Evolutionary conservation across 2,888 invertebrate genomes (phyloP).

Genomic region (Chrysotoxum bicinctum): DNA sequence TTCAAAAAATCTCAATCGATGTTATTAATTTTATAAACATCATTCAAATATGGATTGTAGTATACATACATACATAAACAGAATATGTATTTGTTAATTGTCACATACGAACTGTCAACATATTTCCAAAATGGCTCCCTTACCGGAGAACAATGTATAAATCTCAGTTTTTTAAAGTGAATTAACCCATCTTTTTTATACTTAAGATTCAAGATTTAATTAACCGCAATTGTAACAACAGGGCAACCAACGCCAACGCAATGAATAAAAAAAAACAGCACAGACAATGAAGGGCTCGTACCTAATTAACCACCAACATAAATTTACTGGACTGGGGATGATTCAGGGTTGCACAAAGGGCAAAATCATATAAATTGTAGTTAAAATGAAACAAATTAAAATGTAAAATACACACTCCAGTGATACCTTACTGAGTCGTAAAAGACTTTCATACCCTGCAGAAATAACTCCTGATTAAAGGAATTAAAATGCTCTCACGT

Average conservation of each 20-base stretch:
- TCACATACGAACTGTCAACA: too few relatives aligned
- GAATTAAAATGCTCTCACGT: background rate
- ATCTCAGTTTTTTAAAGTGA: background rate
- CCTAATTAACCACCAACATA: background rate
- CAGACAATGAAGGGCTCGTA: background rate
- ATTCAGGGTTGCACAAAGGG: background rate
- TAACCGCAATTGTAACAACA: background rate
- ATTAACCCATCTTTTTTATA: background rate
- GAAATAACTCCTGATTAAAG: background rate
- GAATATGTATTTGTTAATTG: too few relatives aligned
- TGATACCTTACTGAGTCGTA: background rate
- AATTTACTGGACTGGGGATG: background rate
- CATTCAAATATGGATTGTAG: too few relatives aligned
- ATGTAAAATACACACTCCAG: background rate
- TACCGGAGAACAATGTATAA: background rate
- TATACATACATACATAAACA: too few relatives aligned
- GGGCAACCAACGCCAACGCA: background rate
- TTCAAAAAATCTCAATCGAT: too few relatives aligned
- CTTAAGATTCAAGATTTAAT: background rate
- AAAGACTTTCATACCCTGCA: background rate
- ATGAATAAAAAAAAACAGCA: background rate
- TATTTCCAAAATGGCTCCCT: background rate
- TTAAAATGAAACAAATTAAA: conserved; percentile 2
- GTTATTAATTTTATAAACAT: too few relatives aligned
- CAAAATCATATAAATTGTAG: background rate